Percentiles rank a stretch among this genome's conserved stretches.
Evolutionary conservation across 2,113 vertebrate species (phyloP).

Genomic region (Laticauda colubrina): DNA sequence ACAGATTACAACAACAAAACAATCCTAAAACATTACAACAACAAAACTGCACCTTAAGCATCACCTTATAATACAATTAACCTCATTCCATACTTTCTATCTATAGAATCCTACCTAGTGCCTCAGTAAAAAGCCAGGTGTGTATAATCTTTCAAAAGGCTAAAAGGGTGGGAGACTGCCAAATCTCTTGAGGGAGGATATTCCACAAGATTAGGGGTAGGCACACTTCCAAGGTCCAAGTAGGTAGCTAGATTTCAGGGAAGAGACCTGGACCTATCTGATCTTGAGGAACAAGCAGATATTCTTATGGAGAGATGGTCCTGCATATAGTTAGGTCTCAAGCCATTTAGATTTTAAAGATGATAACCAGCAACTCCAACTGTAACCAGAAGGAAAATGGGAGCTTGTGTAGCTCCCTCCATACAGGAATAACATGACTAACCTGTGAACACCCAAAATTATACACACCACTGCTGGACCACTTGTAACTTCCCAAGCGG

Average conservation of each 20-base stretch:
- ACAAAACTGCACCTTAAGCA: not conserved
- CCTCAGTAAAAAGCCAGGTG: not conserved
- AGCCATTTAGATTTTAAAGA: not conserved
- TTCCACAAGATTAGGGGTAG: not conserved
- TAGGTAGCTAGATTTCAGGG: not conserved
- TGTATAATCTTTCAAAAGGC: not conserved
- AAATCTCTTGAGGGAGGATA: not conserved
- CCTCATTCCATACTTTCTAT: not conserved
- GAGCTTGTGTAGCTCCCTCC: not conserved
- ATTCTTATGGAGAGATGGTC: not conserved
- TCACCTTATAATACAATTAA: not conserved
- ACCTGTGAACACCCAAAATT: not conserved
- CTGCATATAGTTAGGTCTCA: not conserved
- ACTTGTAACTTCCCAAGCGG: not conserved
- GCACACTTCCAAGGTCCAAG: not conserved
- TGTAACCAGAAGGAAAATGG: not conserved
- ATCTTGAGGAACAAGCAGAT: not conserved
- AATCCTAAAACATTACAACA: not conserved
- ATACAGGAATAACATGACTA: not conserved
- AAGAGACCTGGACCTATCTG: not conserved
- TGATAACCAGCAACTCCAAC: not conserved
- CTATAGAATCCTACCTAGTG: not conserved
- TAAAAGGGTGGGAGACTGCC: not conserved
- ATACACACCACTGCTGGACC: not conserved
- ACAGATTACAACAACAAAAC: not conserved